Base-by-base conservation (phyloP, 1,140 invertebrate species). In the Galleria mellonella region DNA sequence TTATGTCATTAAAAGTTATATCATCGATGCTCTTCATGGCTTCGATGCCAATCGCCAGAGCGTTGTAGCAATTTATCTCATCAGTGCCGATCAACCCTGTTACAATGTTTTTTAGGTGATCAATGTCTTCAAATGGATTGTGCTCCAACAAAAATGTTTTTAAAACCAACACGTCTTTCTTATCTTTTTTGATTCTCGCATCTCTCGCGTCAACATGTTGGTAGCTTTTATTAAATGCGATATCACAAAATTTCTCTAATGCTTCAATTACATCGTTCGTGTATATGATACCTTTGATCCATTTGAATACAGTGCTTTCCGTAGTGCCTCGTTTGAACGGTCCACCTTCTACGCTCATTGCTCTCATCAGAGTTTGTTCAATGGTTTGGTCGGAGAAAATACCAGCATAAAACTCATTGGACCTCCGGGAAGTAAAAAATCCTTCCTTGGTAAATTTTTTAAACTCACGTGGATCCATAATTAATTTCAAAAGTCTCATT, bases 201-300 rank as follows among this genome's bases (percentile, higher is more conserved):
- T 55, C 35, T 9, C n/a, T 29, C 9, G 38, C 29, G 30, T 40
- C 38, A 40, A 1, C 11, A 12, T 43, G 55, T 47, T 43, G 50
- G 51, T 47, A 13, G 45, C 31, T 56, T 57, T 61, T 57, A 3
- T 57, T 47, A 17, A 52, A 61, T 49, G 53, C 4, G 5, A 32
- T 10, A 10, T 10, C 32, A 11, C 32, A 32, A 10, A 32, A 32
- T 4, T 32, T 10, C n/a, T 32, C 32, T 4, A 32, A 14, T 4
- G 13, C 15, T 5, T 14, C 10, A 36, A 36, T 36, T 29, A 29
- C 9, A 29, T 29, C 28, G 4, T 29, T 29, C 9, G 28, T 6
- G 13, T 13, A 14, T 6, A 36, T 14, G 4, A 14, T 5, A 12
- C 33, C 13, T 10, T 8, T 13, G 4, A 10, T 36, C 33, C 33